These are phyloP conservation scores for Drosophila imparisetae DNA, from an alignment of 2,888 invertebrate species.

Conservation along the genomic window DNA sequence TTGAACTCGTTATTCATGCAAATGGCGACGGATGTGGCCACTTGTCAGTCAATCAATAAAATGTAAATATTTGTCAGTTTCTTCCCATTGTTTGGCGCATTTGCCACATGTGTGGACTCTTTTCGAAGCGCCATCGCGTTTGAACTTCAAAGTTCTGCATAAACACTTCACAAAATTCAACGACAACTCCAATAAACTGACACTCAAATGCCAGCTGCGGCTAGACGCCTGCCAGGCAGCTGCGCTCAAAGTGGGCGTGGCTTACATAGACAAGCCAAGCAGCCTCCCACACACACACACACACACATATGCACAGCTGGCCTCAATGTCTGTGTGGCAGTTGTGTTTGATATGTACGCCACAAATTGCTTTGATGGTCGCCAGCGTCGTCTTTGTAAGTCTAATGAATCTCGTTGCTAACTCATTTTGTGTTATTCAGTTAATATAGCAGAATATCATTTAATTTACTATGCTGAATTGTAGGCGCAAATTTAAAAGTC, in stretches of 20 bases:
- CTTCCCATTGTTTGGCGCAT: slow-evolving; percentile 56
- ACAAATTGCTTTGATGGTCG: slow-evolving; percentile 59
- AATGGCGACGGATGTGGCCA: slow-evolving; percentile 32
- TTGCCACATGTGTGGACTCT: slow-evolving; percentile 20
- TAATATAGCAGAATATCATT: neutral
- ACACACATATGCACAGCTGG: slow-evolving; percentile 9
- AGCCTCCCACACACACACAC: neutral
- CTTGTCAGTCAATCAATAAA: slow-evolving; percentile 74
- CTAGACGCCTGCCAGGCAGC: slow-evolving; percentile 45
- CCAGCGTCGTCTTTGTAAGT: slow-evolving; percentile 23
- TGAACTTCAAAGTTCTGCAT: slow-evolving; percentile 68
- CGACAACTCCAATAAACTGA: slow-evolving; percentile 58
- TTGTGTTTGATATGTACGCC: slow-evolving; percentile 61
- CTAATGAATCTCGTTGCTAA: neutral
- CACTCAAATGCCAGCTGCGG: slow-evolving; percentile 33
- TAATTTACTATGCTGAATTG: neutral
- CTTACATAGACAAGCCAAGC: slow-evolving; percentile 11
- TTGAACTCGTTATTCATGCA: slow-evolving; percentile 25
- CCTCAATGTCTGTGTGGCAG: slow-evolving; percentile 35
- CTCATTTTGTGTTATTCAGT: neutral
- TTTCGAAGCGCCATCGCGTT: slow-evolving; percentile 22
- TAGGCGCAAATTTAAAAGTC: neutral
- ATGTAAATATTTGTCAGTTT: slow-evolving; percentile 70
- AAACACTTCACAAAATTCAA: slow-evolving; percentile 70
- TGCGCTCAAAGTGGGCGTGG: slow-evolving; percentile 42